Percentiles rank a stretch among this genome's conserved stretches.
Conservation (phyloP, 2,113 vertebrate genomes). For the Riparia riparia region DNA sequence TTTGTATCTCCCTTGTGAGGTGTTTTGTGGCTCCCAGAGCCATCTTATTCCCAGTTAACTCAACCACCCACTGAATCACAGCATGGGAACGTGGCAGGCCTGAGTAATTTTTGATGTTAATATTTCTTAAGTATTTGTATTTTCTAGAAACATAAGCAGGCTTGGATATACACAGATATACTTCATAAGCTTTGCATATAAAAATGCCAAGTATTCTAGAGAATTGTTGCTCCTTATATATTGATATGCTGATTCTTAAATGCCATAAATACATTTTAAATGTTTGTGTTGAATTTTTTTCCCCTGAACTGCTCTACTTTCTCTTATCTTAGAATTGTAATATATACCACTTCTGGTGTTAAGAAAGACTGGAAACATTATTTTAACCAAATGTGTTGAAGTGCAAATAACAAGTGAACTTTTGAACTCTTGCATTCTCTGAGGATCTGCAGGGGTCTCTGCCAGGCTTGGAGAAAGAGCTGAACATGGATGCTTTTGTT, state of each 20-base stretch:
- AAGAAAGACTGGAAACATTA: background rate
- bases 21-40: background rate
- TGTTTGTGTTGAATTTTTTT: background rate
- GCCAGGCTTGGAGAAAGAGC: background rate
- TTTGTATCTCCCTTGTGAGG: background rate
- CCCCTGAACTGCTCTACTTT: background rate
- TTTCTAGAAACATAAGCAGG: background rate
- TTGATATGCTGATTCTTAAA: background rate
- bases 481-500: background rate
- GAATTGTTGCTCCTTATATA: background rate
- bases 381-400: slow-evolving; percentile 39
- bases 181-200: background rate
- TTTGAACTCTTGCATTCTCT: slow-evolving; percentile 32
- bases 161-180: background rate
- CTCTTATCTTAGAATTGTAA: background rate
- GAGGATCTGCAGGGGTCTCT: background rate
- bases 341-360: background rate
- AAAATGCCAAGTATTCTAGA: background rate
- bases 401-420: slow-evolving; percentile 60
- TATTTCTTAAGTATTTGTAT: background rate
- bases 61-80: background rate
- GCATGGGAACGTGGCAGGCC: background rate
- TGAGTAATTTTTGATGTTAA: background rate
- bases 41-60: background rate
- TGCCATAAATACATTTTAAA: background rate